Evolutionary conservation across 1,140 invertebrate genomes (phyloP), one percentile per base, ranked within the genome.

Genomic region (Anadara kagoshimensis): DNA sequence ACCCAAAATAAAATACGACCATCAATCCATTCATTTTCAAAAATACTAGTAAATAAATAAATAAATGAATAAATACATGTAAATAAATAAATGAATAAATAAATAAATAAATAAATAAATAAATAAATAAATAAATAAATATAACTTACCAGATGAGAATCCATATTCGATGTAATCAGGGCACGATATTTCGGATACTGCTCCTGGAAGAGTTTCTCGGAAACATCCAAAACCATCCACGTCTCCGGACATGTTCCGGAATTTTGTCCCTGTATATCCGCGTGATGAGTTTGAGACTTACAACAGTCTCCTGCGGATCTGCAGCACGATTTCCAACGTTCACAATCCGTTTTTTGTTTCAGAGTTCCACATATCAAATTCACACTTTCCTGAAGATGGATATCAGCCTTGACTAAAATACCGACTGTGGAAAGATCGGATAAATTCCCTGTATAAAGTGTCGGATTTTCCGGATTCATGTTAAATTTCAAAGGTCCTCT

Each of bases 81-180:
- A n/a, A n/a, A n/a, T n/a, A n/a, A n/a, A n/a, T n/a, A n/a, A n/a
- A n/a, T n/a, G n/a, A n/a, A n/a, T n/a, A n/a, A n/a, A n/a, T n/a
- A n/a, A n/a, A n/a, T n/a, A n/a, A n/a, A n/a, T n/a, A n/a, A n/a
- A n/a, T n/a, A n/a, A n/a, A n/a, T n/a, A 56, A 10, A 22, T 12
- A n/a, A 56, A 22, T 20, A n/a, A 20, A 56, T 24, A 20, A 56
- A n/a, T 12, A n/a, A 2, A 10, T 22, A 10, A 5, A 3, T 7
- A 44, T 22, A 45, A 20, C 68, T 24, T 70, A 70, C 68, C 68
- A 54, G 68, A 54, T n/a, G 57, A 51, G 24, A 70, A 62, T 7
- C 68, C 68, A 53, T 63, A 63, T 20, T 62, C 58, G 10, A 70
- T 62, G 24, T 54, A 70, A 36, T 44, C 68, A n/a, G 68, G 68